These are phyloP conservation scores for Lateolabrax maculatus DNA, from an alignment of 2,797 vertebrate genomes.

Conservation along the genomic window DNA sequence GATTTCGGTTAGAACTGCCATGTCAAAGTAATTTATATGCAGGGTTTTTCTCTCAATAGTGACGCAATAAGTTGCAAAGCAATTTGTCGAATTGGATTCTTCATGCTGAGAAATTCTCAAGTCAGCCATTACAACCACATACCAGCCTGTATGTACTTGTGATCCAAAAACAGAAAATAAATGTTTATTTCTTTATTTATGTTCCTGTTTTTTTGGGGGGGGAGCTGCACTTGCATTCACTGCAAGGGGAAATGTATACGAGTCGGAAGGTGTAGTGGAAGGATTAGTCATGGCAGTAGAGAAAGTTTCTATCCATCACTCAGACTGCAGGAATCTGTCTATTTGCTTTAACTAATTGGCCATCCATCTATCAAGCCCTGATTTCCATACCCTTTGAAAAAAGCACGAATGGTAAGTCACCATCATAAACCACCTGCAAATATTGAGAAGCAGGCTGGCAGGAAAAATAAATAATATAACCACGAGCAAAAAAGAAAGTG, in stretches of 20 bases:
- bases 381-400: conserved; percentile 52
- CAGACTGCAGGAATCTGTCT: conserved; percentile 46
- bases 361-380: conserved; percentile 57
- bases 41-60: conserved; percentile 37
- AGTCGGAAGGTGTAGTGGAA: conserved; percentile 28
- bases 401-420: conserved; percentile 38
- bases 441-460: conserved; percentile 16
- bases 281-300: conserved; percentile 33
- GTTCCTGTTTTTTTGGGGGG: conserved; percentile 25
- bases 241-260: conserved; percentile 3
- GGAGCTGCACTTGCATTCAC: conserved; percentile 28
- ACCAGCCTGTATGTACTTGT: conserved; percentile 15
- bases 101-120: conserved; percentile 32
- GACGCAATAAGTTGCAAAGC: conserved; percentile 68
- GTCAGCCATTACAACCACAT: background rate
- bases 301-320: conserved; percentile 52
- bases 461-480: background rate
- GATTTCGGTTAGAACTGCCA: conserved; percentile 53
- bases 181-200: too few species aligned
- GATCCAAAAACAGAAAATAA: conserved; percentile 18
- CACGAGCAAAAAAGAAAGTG: background rate
- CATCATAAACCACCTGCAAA: conserved; percentile 27
- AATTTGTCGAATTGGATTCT: conserved; percentile 43
- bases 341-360: conserved; percentile 58
- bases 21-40: conserved; percentile 55